These are phyloP conservation scores for Ormyrus pomaceus DNA, from an alignment of 2,888 invertebrate genomes.

Conservation along the genomic window DNA sequence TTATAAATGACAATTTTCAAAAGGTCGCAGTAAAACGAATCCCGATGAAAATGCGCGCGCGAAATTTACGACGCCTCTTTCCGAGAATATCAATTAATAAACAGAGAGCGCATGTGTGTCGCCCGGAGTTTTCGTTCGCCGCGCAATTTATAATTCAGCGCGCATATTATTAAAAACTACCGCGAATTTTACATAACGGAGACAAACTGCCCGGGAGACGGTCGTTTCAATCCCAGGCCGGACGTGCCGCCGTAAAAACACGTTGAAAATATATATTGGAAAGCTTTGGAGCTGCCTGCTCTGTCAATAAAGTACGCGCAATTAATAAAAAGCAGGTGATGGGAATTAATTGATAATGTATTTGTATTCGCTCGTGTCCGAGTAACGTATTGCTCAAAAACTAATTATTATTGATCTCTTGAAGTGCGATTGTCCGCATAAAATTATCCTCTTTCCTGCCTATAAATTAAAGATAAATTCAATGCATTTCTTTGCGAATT, in stretches of 20 bases:
- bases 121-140: too few relatives aligned
- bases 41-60: too few relatives aligned
- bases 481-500: too few relatives aligned
- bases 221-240: too few relatives aligned
- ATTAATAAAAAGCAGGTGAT: conserved; percentile 53
- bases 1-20: too few relatives aligned
- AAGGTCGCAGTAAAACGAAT: too few relatives aligned
- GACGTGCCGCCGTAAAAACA: not conserved
- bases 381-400: not conserved
- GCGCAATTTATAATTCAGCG: too few relatives aligned
- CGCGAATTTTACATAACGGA: not conserved
- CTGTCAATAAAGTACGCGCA: conserved; percentile 27
- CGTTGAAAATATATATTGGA: conserved; percentile 36
- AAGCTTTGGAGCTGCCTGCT: conserved; percentile 32
- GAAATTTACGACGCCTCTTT: too few relatives aligned
- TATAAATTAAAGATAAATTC: not conserved
- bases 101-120: too few relatives aligned
- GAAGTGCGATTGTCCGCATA: not conserved
- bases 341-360: conserved; percentile 32
- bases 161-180: not conserved
- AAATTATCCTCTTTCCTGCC: not conserved
- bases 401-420: not conserved
- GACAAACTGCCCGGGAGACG: too few relatives aligned
- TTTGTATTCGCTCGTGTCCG: not conserved
- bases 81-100: too few relatives aligned